phyloP scores from a whole-genome alignment of 2,888 invertebrate species.

The Rhodophaea formosa region DNA sequence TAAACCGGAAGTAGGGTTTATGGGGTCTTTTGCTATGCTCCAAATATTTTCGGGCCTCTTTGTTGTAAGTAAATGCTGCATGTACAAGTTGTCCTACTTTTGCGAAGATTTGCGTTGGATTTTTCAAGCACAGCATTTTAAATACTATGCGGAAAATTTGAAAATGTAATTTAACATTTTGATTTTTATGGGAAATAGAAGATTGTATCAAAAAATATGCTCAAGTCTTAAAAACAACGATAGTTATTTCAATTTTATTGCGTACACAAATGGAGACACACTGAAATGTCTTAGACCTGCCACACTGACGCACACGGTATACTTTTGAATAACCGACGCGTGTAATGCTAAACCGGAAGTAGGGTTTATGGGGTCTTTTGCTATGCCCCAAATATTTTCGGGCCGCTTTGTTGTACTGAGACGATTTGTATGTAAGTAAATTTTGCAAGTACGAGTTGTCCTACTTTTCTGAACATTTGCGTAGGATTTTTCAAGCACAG shows the following conservation, averaged over 20 bases:
- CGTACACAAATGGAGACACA: not conserved
- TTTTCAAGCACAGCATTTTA: too few relatives aligned
- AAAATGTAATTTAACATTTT: too few relatives aligned
- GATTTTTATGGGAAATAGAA: too few relatives aligned
- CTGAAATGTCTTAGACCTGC: not conserved
- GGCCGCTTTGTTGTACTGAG: not conserved
- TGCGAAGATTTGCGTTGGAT: too few relatives aligned
- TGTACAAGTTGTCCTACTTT: too few relatives aligned
- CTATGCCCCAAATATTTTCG: slow-evolving; percentile 9
- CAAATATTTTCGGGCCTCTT: slow-evolving; percentile 3
- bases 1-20: slow-evolving; percentile 8
- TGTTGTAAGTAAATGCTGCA: not conserved
- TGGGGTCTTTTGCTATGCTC: slow-evolving; percentile 4
- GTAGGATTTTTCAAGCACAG: too few relatives aligned
- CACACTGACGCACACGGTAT: not conserved
- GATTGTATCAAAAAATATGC: too few relatives aligned
- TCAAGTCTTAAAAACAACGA: too few relatives aligned
- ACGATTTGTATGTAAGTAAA: not conserved
- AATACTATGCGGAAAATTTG: too few relatives aligned
- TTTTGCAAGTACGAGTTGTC: not conserved
- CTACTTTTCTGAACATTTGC: too few relatives aligned
- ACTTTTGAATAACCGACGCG: not conserved
- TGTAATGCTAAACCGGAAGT: slow-evolving; percentile 9
- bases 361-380: slow-evolving; percentile 7
- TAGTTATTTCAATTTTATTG: too few relatives aligned